These are phyloP conservation scores for Bradypodion ventrale DNA, from an alignment of 2,797 vertebrate species.

Conservation along the genomic window DNA sequence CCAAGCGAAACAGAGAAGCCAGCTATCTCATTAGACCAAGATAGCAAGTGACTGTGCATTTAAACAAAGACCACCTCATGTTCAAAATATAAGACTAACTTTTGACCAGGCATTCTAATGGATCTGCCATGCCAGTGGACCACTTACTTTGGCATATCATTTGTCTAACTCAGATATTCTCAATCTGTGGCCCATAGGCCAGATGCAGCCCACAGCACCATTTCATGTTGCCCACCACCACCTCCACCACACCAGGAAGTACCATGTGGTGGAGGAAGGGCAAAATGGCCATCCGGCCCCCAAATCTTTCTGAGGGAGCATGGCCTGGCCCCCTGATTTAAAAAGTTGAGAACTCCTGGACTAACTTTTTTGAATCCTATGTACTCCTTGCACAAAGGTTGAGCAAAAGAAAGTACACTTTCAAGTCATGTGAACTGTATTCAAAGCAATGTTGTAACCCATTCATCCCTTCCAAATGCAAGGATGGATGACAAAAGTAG, in stretches of 20 bases:
- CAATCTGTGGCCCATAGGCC: too few relatives aligned
- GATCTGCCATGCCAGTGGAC: not conserved
- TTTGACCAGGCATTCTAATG: not conserved
- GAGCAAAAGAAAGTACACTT: not conserved
- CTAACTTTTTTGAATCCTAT: not conserved
- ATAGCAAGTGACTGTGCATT: not conserved
- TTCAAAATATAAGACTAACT: not conserved
- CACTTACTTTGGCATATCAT: not conserved
- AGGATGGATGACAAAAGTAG: not conserved
- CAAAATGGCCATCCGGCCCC: too few relatives aligned
- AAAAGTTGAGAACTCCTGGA: too few relatives aligned
- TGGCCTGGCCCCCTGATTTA: too few relatives aligned
- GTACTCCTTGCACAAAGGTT: not conserved
- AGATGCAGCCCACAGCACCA: too few relatives aligned
- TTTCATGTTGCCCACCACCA: too few relatives aligned
- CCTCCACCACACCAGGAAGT: too few relatives aligned
- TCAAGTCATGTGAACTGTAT: not conserved
- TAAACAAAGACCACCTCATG: not conserved
- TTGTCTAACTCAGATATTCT: too few relatives aligned
- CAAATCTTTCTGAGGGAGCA: too few relatives aligned
- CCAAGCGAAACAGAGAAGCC: not conserved
- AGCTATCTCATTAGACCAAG: slow-evolving; percentile 31
- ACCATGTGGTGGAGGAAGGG: too few relatives aligned
- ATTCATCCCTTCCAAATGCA: not conserved
- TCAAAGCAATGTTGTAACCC: not conserved